phyloP scores from a whole-genome alignment of 2,888 invertebrate species.

The Caenorhabditis plicata region DNA sequence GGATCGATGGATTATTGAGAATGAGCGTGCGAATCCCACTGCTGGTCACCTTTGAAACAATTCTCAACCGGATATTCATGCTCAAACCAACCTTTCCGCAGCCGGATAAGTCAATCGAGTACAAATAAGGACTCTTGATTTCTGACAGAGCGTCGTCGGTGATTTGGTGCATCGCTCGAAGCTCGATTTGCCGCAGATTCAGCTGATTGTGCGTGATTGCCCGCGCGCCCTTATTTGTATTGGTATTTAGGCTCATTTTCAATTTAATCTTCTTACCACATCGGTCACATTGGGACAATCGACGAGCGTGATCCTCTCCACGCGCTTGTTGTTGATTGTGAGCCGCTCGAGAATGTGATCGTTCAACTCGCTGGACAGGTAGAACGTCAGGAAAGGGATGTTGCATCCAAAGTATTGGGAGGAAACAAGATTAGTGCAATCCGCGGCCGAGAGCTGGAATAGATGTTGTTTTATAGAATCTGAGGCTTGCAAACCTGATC shows the following conservation, averaged over 20 bases:
- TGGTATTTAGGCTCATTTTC: not conserved
- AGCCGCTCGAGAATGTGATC: slow-evolving; percentile 47
- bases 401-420: slow-evolving; percentile 53
- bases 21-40: slow-evolving; percentile 53
- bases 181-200: slow-evolving; percentile 45
- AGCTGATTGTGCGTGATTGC: slow-evolving; percentile 49
- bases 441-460: slow-evolving; percentile 47
- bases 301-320: slow-evolving; percentile 57
- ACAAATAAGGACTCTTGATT: slow-evolving; percentile 49
- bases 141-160: slow-evolving; percentile 51
- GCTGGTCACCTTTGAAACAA: too few species aligned
- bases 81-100: slow-evolving; percentile 47
- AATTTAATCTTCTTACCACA: slow-evolving; percentile 21
- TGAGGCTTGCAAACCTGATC: slow-evolving; percentile 42
- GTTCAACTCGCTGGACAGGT: slow-evolving; percentile 47
- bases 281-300: slow-evolving; percentile 61
- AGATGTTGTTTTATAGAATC: not conserved
- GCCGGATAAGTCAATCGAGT: slow-evolving; percentile 60
- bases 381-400: slow-evolving; percentile 55
- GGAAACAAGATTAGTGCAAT: slow-evolving; percentile 51
- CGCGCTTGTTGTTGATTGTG: slow-evolving; percentile 45
- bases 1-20: slow-evolving; percentile 53
- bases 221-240: slow-evolving; percentile 45
- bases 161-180: slow-evolving; percentile 50
- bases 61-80: slow-evolving; percentile 28